Evolutionary conservation across 2,113 vertebrate genomes (phyloP).

Genomic region (Pelvicachromis taeniatus): DNA sequence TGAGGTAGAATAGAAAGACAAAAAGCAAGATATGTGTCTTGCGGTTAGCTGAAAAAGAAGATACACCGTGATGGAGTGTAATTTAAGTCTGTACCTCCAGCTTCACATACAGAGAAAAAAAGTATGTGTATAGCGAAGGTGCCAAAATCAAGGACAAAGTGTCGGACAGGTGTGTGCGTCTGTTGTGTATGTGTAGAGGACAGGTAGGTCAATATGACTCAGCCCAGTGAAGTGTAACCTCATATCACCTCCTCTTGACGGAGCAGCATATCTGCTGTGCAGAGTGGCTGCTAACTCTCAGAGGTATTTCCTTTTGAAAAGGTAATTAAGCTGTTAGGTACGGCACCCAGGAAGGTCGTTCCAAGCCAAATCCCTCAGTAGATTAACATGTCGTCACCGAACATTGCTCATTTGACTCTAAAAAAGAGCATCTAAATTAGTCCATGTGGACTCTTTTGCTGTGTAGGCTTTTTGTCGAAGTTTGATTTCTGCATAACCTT

Average conservation of each 20-base stretch:
- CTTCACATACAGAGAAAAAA: not conserved
- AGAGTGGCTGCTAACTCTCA: constrained; percentile 57
- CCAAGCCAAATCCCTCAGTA: constrained; percentile 54
- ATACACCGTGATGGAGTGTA: not conserved
- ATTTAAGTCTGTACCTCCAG: not conserved
- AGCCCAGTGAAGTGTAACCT: constrained; percentile 56
- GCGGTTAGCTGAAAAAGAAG: not conserved
- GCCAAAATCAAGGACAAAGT: constrained; percentile 27
- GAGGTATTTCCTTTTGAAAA: constrained; percentile 62
- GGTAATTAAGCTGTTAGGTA: constrained; percentile 66
- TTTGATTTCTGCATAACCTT: constrained; percentile 46
- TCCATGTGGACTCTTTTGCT: constrained; percentile 27
- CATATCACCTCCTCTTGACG: constrained; percentile 55
- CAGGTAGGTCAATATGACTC: constrained; percentile 48
- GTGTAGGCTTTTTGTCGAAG: constrained; percentile 26
- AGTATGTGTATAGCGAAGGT: not conserved
- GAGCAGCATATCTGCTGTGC: constrained; percentile 45
- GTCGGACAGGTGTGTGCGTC: constrained; percentile 6
- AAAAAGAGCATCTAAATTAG: constrained; percentile 39
- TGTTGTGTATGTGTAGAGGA: not conserved
- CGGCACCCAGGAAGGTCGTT: constrained; percentile 59
- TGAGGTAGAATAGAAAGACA: not conserved
- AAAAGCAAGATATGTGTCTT: not conserved
- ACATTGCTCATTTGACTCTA: constrained; percentile 56
- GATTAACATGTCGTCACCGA: constrained; percentile 54